Conservation (phyloP, 1,140 invertebrate species). For the Eulimnadia texana region DNA sequence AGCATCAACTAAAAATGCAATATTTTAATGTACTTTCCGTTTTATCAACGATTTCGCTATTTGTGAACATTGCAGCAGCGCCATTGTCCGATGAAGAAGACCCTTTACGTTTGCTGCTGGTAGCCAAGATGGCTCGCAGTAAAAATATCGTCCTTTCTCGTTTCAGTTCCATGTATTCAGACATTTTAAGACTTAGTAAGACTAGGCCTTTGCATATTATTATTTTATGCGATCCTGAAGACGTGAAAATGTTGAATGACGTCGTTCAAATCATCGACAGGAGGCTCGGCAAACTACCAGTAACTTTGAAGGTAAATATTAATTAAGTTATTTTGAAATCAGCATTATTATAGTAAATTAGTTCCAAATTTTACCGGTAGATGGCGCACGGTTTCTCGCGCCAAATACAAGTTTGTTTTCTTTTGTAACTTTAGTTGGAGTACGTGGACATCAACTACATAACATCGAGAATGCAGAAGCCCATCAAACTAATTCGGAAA, state of each 20-base stretch:
- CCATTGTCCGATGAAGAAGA: neutral
- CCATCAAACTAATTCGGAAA: slow-evolving; percentile 50
- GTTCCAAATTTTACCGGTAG: no score
- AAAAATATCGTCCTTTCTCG: neutral
- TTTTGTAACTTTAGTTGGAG: neutral
- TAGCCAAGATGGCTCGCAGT: neutral
- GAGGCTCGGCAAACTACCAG: neutral
- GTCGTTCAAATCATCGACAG: neutral
- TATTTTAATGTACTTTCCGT: neutral
- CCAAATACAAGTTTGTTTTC: no score
- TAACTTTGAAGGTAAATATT: no score
- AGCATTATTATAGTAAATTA: no score
- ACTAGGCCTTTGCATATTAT: neutral
- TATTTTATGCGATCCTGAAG: neutral
- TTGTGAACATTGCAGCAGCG: neutral
- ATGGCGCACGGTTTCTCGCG: no score
- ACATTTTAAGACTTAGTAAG: neutral
- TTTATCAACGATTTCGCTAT: neutral
- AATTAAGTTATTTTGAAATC: no score
- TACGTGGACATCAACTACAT: slow-evolving; percentile 35
- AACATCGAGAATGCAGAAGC: slow-evolving; percentile 41
- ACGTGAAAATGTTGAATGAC: neutral
- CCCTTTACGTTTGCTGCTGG: neutral
- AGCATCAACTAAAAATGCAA: no score
- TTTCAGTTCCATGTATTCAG: neutral